Conservation (phyloP, 2,888 invertebrate genomes). For the Liodrosophila aerea region DNA sequence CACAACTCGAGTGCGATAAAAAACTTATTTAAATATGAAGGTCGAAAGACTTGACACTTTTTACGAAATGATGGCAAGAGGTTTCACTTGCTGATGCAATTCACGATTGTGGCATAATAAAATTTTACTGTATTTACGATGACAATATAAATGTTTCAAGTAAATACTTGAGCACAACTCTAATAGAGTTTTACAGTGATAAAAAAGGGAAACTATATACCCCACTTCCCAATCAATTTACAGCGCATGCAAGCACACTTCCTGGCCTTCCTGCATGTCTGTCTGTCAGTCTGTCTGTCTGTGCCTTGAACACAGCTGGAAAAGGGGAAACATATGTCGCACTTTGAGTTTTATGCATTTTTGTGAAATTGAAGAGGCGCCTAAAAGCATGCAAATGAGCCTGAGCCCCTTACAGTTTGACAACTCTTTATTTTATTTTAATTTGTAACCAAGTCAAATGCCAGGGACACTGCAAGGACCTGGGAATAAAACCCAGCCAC, state of each 20-base stretch:
- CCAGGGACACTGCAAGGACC: slow-evolving; percentile 13
- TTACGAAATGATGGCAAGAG: too few relatives aligned
- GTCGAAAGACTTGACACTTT: slow-evolving; percentile 6
- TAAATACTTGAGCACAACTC: too few relatives aligned
- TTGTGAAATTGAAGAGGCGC: slow-evolving; percentile 40
- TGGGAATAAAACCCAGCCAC: too few relatives aligned
- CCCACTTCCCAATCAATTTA: not conserved
- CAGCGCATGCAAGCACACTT: slow-evolving; percentile 3
- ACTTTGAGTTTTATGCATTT: slow-evolving; percentile 49
- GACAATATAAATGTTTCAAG: too few relatives aligned
- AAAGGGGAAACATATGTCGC: slow-evolving; percentile 48
- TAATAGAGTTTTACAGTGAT: too few relatives aligned
- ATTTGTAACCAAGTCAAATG: slow-evolving; percentile 34
- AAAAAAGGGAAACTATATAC: slow-evolving; percentile 3
- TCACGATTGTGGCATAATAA: too few relatives aligned
- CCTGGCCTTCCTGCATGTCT: not conserved
- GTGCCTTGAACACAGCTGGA: not conserved
- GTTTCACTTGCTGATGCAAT: too few relatives aligned
- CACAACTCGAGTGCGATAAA: slow-evolving; percentile 3
- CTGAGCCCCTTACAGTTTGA: slow-evolving; percentile 2
- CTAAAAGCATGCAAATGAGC: slow-evolving; percentile 66
- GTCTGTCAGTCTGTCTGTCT: too few relatives aligned
- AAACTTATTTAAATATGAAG: not conserved
- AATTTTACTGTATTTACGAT: too few relatives aligned
- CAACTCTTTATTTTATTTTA: slow-evolving; percentile 7